These are phyloP conservation scores for Melinaea marsaeus DNA, from an alignment of 2,888 invertebrate species.

Conservation along the genomic window DNA sequence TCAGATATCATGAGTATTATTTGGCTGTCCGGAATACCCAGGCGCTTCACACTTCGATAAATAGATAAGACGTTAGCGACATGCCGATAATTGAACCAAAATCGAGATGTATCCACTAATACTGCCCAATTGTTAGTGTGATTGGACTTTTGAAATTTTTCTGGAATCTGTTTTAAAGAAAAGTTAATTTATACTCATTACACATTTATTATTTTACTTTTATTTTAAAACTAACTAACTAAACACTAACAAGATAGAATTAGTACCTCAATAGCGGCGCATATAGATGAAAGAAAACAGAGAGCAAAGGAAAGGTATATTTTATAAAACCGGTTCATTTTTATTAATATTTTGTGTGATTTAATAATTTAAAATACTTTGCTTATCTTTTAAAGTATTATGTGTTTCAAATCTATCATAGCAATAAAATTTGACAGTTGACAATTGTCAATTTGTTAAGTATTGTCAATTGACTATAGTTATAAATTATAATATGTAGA, in stretches of 20 bases:
- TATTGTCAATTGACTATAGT: too few relatives aligned
- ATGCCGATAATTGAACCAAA: conserved; percentile 99
- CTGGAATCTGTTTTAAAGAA: conserved; percentile 60
- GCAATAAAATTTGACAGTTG: too few relatives aligned
- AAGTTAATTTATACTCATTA: not conserved
- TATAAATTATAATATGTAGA: too few relatives aligned
- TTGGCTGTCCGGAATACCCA: conserved; percentile 99
- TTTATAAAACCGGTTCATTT: not conserved
- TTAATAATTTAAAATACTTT: not conserved
- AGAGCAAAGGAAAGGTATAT: not conserved
- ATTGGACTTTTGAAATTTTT: conserved; percentile 78
- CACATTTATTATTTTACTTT: not conserved
- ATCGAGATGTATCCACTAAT: conserved; percentile 97
- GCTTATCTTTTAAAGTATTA: too few relatives aligned
- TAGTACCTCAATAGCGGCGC: conserved; percentile 20
- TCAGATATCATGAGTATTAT: conserved; percentile 99
- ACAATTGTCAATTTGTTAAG: too few relatives aligned
- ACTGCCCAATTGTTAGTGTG: conserved; percentile 99
- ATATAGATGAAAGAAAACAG: conserved; percentile 1
- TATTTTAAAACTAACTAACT: not conserved
- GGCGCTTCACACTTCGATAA: conserved; percentile 97
- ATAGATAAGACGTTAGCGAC: conserved; percentile 99
- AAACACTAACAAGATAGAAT: not conserved
- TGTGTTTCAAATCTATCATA: too few relatives aligned
- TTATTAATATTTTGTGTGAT: not conserved